A percentile compares a stretch with the other conserved stretches of the same genome.
Conservation (phyloP, 2,888 invertebrate genomes). For the Camptogramma bilineatum region DNA sequence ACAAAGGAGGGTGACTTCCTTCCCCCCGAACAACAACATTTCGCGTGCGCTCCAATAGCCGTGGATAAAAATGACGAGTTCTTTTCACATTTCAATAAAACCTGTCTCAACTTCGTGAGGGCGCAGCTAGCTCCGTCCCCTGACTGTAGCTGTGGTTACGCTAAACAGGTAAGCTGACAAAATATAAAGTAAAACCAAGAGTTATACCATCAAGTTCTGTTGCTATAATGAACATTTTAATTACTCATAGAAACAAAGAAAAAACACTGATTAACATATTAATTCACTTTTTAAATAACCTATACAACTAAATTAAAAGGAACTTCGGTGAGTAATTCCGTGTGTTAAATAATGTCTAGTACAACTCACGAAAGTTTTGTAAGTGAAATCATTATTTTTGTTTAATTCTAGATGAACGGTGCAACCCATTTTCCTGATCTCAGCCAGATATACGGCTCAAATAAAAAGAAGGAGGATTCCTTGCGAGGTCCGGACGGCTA, state of each 20-base stretch:
- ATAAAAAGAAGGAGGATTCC: conserved; percentile 80
- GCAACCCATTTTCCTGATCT: conserved; percentile 90
- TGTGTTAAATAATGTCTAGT: too few species aligned
- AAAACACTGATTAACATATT: too few species aligned
- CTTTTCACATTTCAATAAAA: conserved; percentile 83
- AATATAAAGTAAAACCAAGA: too few species aligned
- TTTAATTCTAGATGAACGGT: conserved; percentile 87
- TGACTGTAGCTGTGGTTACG: conserved; percentile 87
- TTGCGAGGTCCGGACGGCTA: conserved; percentile 87
- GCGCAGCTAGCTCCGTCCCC: conserved; percentile 87
- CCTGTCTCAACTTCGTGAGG: conserved; percentile 90
- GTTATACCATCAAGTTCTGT: too few species aligned
- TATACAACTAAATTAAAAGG: too few species aligned
- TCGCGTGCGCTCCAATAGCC: conserved; percentile 88
- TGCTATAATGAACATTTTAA: too few species aligned
- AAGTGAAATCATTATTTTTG: too few species aligned
- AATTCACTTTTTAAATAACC: too few species aligned
- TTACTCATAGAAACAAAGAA: too few species aligned
- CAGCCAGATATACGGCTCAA: conserved; percentile 91
- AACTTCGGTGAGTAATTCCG: too few species aligned
- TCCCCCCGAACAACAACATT: conserved; percentile 84
- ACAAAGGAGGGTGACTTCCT: conserved; percentile 84
- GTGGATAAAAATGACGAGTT: conserved; percentile 87
- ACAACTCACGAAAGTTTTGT: too few species aligned
- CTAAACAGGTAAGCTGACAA: conserved; percentile 80